Evolutionary conservation across 2,113 vertebrate genomes (phyloP), one percentile per base, ranked within the genome.

Genomic region (Zeus faber): DNA sequence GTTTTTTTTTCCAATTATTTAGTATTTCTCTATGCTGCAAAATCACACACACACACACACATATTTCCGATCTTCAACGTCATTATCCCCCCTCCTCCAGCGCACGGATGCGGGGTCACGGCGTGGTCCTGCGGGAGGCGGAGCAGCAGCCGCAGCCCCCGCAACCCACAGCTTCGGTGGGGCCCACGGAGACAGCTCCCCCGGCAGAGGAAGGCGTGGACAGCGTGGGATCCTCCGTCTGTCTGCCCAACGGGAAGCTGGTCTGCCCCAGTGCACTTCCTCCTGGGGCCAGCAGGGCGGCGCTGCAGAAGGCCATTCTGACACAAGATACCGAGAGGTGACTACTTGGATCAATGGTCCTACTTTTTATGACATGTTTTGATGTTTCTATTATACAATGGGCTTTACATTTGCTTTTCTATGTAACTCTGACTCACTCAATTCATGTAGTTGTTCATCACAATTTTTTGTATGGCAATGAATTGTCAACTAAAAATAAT

Each of bases 321-420:
- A 89, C 89, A 33, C 93, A 95, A 72, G 93, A 95, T 64, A 86
- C 89, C 0, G 94, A 95, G 74, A 91, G 92, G 94, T 94, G 21
- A 67, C 76, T n/a, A 52, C 20, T 49, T 48, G 11, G 6, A 49
- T 53, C 31, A 17, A 20, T 18, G 20, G 22, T 26, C 43, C 8
- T 25, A 18, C n/a, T n/a, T n/a, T n/a, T n/a, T n/a, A n/a, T n/a
- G n/a, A n/a, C n/a, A n/a, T n/a, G n/a, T n/a, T n/a, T n/a, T n/a
- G n/a, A 48, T 24, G 45, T 14, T 25, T 13, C 45, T 24, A n/a
- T n/a, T n/a, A n/a, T n/a, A n/a, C n/a, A n/a, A n/a, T n/a, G n/a
- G n/a, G n/a, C n/a, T n/a, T n/a, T n/a, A n/a, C n/a, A n/a, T n/a
- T n/a, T n/a, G n/a, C n/a, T n/a, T n/a, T n/a, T n/a, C n/a, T n/a